Percentiles rank a stretch among this genome's conserved stretches.
Conservation (phyloP, 2,797 vertebrate species). For the Avahi laniger region DNA sequence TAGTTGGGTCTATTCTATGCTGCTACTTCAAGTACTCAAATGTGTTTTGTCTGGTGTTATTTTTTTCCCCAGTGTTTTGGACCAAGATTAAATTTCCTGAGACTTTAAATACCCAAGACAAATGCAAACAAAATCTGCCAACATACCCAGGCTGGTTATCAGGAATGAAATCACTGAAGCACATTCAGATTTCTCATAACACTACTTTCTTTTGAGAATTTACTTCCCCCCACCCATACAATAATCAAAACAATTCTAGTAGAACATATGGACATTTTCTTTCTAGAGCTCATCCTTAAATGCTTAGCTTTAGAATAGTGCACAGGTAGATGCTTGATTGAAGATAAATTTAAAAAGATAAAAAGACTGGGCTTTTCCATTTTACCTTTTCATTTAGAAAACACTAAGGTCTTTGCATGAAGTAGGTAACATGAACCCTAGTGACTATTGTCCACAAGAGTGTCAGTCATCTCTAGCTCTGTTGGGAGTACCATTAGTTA, state of each 20-base stretch:
- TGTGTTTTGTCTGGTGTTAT: neutral
- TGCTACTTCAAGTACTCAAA: neutral
- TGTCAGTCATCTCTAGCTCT: neutral
- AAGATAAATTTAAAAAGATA: neutral
- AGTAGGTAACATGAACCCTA: neutral
- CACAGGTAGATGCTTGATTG: neutral
- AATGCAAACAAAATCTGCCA: constrained; percentile 26
- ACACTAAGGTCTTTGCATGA: neutral
- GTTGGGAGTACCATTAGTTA: neutral
- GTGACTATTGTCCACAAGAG: neutral
- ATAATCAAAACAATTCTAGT: neutral
- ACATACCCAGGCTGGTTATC: neutral
- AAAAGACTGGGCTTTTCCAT: neutral
- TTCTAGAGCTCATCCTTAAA: neutral
- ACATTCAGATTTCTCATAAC: neutral
- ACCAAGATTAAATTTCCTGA: constrained; percentile 50
- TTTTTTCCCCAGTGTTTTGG: neutral
- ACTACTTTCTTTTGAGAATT: neutral
- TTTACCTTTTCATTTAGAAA: neutral
- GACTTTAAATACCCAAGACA: constrained; percentile 36
- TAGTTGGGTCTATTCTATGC: neutral
- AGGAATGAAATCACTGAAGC: neutral
- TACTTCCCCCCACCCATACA: too few species aligned
- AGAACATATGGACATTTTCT: neutral
- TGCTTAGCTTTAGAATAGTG: neutral